A percentile compares a stretch with the other conserved stretches of the same genome.
phyloP scores from a whole-genome alignment of 2,113 vertebrate species.

The Machaerirhynchus nigripectus region DNA sequence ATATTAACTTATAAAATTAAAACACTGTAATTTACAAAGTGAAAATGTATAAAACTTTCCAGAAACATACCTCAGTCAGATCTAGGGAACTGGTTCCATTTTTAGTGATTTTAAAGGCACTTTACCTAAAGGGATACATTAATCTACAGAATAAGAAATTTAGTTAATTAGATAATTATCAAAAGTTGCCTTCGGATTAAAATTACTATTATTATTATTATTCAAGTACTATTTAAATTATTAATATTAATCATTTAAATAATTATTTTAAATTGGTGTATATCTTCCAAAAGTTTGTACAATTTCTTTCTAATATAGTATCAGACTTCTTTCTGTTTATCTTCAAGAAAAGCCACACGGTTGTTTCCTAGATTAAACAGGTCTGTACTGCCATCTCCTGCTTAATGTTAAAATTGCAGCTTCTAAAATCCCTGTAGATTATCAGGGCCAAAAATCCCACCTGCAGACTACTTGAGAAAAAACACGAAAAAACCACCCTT shows the following conservation, averaged over 20 bases:
- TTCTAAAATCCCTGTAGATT: background rate
- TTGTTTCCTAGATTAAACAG: accelerated
- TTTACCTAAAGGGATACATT: background rate
- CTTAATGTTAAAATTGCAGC: background rate
- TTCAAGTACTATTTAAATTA: background rate
- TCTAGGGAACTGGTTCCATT: background rate
- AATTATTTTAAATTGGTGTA: background rate
- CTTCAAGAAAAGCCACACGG: accelerated
- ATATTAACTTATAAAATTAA: background rate
- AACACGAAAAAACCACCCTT: background rate
- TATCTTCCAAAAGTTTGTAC: background rate
- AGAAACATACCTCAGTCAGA: background rate
- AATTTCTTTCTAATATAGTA: background rate
- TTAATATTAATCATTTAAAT: background rate
- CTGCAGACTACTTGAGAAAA: background rate
- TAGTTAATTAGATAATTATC: background rate
- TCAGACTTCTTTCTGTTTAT: too few relatives aligned
- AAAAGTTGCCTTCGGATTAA: background rate
- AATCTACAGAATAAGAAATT: background rate
- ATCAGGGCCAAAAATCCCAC: background rate
- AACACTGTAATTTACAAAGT: background rate
- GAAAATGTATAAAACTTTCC: background rate
- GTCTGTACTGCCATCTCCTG: constrained; percentile 19
- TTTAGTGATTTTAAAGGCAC: background rate
- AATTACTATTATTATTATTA: background rate